Evolutionary conservation across 2,888 invertebrate genomes (phyloP), one percentile per base, ranked within the genome.

Genomic region (Caenorhabditis wallacei): DNA sequence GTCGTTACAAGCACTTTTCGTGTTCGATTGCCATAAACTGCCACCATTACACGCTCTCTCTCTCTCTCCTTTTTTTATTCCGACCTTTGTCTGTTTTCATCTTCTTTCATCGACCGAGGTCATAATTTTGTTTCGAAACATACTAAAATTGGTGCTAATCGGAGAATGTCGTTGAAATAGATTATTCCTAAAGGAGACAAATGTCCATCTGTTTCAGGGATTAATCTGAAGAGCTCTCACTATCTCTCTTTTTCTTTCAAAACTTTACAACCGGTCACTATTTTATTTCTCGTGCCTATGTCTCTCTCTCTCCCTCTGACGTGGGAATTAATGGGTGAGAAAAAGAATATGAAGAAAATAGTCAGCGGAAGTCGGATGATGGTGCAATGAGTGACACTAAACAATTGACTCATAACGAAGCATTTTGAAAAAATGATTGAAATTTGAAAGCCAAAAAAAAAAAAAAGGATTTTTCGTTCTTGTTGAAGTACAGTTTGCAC

Each of bases 181-280:
- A 48, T 26, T 30, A n/a, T 16, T 37, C 30, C 54, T 16, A 51
- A n/a, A 59, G 20, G 22, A n/a, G 13, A 48, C 7, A 26, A 37
- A 22, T 46, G 43, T 24, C 26, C 66, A 75, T 75, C 57, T 59
- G 75, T 57, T 75, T 75, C 57, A 18, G 30, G 51, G 56, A 57
- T 66, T 63, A 26, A 30, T 30, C 18, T 63, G 40, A 53, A 35
- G 53, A 51, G 61, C 57, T 18, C 7, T 22, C 24, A 43, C 11
- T 13, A 40, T 7, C n/a, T 35, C 30, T 20, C 37, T 37, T 35
- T 35, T 48, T 37, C 37, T 35, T 53, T 40, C 63, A 56, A 57
- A 75, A 75, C 75, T 59, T 68, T 75, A 75, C 75, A 75, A 59
- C 59, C 75, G 66, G 59, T 68, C 66, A 59, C 59, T 75, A 48